Evolutionary conservation across 1,140 invertebrate species (phyloP).

Genomic region (Acromyrmex charruanus): DNA sequence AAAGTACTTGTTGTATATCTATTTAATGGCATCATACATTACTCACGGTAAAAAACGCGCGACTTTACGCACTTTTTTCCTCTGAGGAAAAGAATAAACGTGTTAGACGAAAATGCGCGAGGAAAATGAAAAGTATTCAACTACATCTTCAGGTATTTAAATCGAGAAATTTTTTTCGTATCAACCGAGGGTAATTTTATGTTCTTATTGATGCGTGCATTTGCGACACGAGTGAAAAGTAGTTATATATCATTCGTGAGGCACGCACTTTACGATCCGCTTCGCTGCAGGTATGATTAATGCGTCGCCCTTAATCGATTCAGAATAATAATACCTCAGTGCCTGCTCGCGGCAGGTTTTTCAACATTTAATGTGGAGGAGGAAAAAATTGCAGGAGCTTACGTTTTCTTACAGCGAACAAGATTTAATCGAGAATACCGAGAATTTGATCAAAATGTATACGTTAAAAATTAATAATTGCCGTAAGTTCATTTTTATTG

Average conservation of each 20-base stretch:
- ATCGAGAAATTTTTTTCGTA: conserved; percentile 8
- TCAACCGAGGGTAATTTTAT: not conserved
- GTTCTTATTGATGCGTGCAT: conserved; percentile 4
- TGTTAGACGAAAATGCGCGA: not conserved
- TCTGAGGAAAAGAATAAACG: not conserved
- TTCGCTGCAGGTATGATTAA: conserved; percentile 66
- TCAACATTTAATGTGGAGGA: not conserved
- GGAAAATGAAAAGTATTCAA: not conserved
- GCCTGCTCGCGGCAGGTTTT: conserved; percentile 48
- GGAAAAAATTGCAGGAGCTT: conserved; percentile 17
- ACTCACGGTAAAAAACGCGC: conserved; percentile 38
- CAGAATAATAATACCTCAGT: conserved; percentile 53
- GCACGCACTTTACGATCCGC: conserved; percentile 47
- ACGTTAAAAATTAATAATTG: not conserved
- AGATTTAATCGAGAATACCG: not conserved
- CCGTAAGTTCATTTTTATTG: not conserved
- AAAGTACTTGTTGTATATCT: conserved; percentile 48
- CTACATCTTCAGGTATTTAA: conserved; percentile 12
- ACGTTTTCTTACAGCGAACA: not conserved
- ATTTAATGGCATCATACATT: conserved; percentile 54
- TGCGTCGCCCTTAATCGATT: conserved; percentile 68
- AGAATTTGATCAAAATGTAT: not conserved
- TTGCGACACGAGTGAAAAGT: conserved; percentile 19
- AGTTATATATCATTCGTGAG: conserved; percentile 52
- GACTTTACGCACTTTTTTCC: conserved; percentile 37